phyloP scores from a whole-genome alignment of 2,888 invertebrate species.

The Leucophenga montana region DNA sequence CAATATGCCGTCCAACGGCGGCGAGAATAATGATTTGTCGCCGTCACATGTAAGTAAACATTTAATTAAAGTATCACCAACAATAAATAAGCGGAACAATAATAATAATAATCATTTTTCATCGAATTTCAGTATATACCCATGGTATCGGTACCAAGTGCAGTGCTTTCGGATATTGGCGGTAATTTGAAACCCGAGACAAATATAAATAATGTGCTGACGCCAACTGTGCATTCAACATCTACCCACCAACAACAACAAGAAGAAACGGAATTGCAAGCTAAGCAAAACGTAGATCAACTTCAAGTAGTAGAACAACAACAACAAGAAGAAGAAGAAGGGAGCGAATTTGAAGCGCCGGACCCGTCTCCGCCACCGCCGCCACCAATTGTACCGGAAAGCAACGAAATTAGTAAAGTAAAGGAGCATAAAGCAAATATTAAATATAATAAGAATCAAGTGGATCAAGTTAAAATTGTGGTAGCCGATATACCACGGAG shows the following conservation, averaged over 20 bases:
- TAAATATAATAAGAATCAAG: background rate
- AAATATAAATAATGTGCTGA: background rate
- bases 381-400: background rate
- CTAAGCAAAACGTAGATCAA: background rate
- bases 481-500: background rate
- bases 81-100: too few species aligned
- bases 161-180: background rate
- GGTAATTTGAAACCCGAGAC: background rate
- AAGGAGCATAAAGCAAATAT: background rate
- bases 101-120: background rate
- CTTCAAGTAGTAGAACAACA: too few species aligned
- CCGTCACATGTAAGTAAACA: too few species aligned
- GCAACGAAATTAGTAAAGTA: background rate
- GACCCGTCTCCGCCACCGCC: background rate
- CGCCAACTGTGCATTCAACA: constrained; percentile 34
- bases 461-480: background rate
- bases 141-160: constrained; percentile 7
- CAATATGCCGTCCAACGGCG: too few species aligned
- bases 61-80: too few species aligned
- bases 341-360: too few species aligned
- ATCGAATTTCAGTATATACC: background rate
- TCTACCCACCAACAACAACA: constrained; percentile 28
- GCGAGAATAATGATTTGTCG: too few species aligned
- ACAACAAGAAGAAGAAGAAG: background rate
- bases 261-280: background rate